These are phyloP conservation scores for Taenioides sp. DNA, from an alignment of 2,797 vertebrate genomes.

Conservation along the genomic window DNA sequence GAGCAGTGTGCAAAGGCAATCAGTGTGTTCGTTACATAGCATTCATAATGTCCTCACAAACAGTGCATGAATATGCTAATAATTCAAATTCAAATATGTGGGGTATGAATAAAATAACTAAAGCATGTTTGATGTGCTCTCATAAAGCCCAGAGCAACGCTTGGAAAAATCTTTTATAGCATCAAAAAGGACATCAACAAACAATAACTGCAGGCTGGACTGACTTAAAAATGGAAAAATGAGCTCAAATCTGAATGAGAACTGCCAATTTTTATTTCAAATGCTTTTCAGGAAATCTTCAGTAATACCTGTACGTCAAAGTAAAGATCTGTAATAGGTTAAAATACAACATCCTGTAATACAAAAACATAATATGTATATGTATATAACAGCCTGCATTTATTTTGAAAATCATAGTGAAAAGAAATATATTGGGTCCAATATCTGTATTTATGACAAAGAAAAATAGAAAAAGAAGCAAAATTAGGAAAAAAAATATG, in stretches of 20 bases:
- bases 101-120: slow-evolving; percentile 59
- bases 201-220: slow-evolving; percentile 49
- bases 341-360: slow-evolving; percentile 60
- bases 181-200: slow-evolving; percentile 49
- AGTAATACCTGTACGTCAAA: slow-evolving; percentile 62
- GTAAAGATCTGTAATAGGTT: slow-evolving; percentile 55
- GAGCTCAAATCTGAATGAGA: slow-evolving; percentile 22
- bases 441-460: no score
- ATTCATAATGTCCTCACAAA: slow-evolving; percentile 33
- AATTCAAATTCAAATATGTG: slow-evolving; percentile 37
- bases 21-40: slow-evolving; percentile 30
- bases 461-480: no score
- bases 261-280: neutral
- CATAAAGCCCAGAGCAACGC: slow-evolving; percentile 49
- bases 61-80: slow-evolving; percentile 61
- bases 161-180: slow-evolving; percentile 59
- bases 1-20: slow-evolving; percentile 4
- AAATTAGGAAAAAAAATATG: no score
- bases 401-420: slow-evolving; percentile 35
- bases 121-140: slow-evolving; percentile 67
- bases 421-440: no score
- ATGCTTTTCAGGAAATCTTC: neutral
- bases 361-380: slow-evolving; percentile 48
- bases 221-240: slow-evolving; percentile 8
- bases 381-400: slow-evolving; percentile 44